Evolutionary conservation across 2,113 vertebrate species (phyloP).

Genomic region (Esox niger): DNA sequence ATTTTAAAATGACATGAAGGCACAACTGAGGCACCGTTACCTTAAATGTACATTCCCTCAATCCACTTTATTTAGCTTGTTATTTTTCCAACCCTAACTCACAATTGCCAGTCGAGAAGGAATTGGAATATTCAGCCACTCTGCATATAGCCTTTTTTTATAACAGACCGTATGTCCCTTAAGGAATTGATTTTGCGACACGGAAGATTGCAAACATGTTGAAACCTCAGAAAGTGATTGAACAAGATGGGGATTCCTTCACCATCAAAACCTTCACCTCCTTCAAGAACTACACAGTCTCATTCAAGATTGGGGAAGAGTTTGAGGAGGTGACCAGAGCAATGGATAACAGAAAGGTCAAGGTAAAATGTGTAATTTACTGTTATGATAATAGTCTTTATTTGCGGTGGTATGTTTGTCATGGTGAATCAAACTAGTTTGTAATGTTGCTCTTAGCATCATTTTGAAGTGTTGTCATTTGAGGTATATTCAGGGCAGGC

Average conservation of each 20-base stretch:
- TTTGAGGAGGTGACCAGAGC: conserved; percentile 85
- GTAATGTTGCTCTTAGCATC: too few relatives aligned
- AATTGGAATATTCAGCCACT: too few relatives aligned
- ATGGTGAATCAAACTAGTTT: too few relatives aligned
- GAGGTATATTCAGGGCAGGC: too few relatives aligned
- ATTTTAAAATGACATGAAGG: too few relatives aligned
- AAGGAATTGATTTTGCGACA: conserved; percentile 86
- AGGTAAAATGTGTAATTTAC: conserved; percentile 58
- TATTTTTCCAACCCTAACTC: too few relatives aligned
- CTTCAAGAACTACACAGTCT: conserved; percentile 74
- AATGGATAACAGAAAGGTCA: conserved; percentile 83
- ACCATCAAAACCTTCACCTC: conserved; percentile 76
- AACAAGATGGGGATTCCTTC: conserved; percentile 81
- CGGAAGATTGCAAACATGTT: conserved; percentile 81
- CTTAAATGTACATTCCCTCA: too few relatives aligned
- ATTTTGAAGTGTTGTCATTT: too few relatives aligned
- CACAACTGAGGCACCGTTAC: too few relatives aligned
- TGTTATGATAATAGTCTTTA: neutral
- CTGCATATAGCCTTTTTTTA: neutral
- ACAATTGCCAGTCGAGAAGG: too few relatives aligned
- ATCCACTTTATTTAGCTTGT: too few relatives aligned
- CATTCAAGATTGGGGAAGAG: conserved; percentile 82
- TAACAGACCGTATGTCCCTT: neutral
- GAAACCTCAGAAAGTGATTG: conserved; percentile 87
- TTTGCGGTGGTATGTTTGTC: neutral